Conservation (phyloP, 2,113 vertebrate species). For the Malurus elegans region DNA sequence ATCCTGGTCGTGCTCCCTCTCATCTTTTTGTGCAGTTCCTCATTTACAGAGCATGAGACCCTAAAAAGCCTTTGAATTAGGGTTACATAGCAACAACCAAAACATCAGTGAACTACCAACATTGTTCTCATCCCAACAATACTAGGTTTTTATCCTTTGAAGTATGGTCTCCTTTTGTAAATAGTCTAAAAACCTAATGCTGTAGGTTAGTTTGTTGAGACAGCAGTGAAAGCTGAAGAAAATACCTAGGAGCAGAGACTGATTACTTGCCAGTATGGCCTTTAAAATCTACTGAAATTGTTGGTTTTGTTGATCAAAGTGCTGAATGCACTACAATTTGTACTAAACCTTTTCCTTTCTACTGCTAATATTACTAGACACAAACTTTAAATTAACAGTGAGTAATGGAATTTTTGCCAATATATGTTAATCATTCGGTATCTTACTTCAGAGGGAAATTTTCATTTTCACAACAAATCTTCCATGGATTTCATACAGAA, state of each 20-base stretch:
- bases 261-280: not conserved
- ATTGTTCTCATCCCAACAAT: not conserved
- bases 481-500: not conserved
- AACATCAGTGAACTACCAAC: not conserved
- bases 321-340: not conserved
- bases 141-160: not conserved
- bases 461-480: not conserved
- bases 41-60: not conserved
- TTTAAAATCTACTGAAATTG: not conserved
- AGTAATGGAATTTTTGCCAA: not conserved
- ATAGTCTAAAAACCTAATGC: not conserved
- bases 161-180: not conserved
- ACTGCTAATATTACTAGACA: not conserved
- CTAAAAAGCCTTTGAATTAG: not conserved
- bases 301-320: not conserved
- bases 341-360: not conserved
- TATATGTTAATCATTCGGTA: not conserved
- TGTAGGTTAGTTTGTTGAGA: not conserved
- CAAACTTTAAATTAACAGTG: not conserved
- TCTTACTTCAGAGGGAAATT: not conserved
- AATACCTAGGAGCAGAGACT: not conserved
- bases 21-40: not conserved
- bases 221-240: not conserved
- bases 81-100: not conserved
- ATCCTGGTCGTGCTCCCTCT: fast-evolving